Evolutionary conservation across 2,113 vertebrate genomes (phyloP).

Genomic region (Piprites chloris): DNA sequence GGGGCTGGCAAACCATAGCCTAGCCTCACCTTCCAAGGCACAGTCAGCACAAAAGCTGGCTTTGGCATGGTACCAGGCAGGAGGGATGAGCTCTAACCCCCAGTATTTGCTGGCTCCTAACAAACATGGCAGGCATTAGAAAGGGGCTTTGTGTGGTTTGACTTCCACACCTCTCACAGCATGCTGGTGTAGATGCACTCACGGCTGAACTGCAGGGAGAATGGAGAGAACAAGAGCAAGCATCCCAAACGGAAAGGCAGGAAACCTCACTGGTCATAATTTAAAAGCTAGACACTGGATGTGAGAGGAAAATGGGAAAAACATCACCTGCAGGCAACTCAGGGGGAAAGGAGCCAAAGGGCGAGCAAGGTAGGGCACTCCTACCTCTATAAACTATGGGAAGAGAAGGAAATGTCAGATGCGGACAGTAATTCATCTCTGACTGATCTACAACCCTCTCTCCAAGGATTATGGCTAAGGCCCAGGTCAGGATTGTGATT

Average conservation of each 20-base stretch:
- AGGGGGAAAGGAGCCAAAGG: not conserved
- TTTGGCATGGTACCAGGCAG: not conserved
- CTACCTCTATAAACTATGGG: not conserved
- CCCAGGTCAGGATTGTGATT: not conserved
- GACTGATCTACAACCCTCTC: not conserved
- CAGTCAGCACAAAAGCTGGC: not conserved
- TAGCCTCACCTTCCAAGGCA: not conserved
- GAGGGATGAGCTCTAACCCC: not conserved
- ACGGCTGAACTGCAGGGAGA: not conserved
- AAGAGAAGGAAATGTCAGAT: not conserved
- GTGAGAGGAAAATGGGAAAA: not conserved
- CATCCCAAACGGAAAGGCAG: not conserved
- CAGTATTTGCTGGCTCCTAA: not conserved
- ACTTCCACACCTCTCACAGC: not conserved
- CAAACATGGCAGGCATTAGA: not conserved
- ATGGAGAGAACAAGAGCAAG: not conserved
- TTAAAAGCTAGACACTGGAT: not conserved
- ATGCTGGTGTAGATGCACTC: not conserved
- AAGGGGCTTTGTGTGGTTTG: not conserved
- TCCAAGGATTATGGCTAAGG: not conserved
- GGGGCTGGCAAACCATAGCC: not conserved
- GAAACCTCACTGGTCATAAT: not conserved
- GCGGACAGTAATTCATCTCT: not conserved
- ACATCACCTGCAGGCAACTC: not conserved
- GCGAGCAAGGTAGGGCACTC: not conserved